Evolutionary conservation across 2,113 vertebrate species (phyloP).

Genomic region (Serinus canaria): DNA sequence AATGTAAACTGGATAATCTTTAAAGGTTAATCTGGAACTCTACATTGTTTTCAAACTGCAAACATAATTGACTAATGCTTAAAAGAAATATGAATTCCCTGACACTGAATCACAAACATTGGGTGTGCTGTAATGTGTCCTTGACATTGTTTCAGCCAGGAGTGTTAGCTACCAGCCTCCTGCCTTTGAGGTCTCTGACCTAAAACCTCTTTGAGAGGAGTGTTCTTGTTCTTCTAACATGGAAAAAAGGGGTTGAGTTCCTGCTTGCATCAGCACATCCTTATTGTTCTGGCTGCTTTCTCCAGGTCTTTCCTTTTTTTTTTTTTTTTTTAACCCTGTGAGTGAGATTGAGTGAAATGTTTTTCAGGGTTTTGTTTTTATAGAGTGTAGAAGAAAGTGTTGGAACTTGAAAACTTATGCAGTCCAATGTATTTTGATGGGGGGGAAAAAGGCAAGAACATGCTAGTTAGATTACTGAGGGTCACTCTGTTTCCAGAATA

Average conservation of each 20-base stretch:
- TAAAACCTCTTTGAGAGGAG: background rate
- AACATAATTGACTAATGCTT: background rate
- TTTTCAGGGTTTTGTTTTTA: background rate
- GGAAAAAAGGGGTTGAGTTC: background rate
- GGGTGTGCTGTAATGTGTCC: background rate
- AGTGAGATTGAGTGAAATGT: background rate
- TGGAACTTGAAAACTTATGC: background rate
- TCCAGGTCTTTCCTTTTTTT: background rate
- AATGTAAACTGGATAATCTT: background rate
- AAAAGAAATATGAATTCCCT: background rate
- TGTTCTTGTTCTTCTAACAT: background rate
- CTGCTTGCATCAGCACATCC: constrained; percentile 1
- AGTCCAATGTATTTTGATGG: background rate
- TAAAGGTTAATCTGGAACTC: background rate
- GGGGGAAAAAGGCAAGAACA: background rate
- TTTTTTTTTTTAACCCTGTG: background rate
- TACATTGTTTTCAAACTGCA: background rate
- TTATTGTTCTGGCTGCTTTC: background rate
- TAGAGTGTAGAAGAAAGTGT: background rate
- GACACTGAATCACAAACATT: background rate
- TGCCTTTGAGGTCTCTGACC: background rate
- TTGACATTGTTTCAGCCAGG: background rate
- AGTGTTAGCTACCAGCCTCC: background rate
- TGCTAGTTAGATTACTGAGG: background rate
- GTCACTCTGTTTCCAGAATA: background rate